Base-by-base conservation (phyloP, 2,888 invertebrate genomes). In the Macrophya alboannulata region DNA sequence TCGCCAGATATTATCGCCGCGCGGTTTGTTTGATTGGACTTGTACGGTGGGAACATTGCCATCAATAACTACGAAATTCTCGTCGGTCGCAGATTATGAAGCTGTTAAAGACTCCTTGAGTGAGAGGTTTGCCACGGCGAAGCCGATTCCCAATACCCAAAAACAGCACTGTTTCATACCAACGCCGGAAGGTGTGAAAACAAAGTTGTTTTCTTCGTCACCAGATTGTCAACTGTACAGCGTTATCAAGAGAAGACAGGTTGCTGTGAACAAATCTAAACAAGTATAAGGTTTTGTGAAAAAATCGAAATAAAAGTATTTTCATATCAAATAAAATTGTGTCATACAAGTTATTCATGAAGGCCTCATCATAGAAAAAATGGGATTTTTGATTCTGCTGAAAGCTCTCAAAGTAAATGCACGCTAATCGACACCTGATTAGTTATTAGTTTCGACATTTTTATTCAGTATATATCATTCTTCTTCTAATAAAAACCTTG, bases 91-190 rank as follows among this genome's bases (percentile, higher is more conserved):
- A 15, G 71, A 77, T 77, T 79, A 86, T 62, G 62, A 86, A 55
- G 31, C 77, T 6, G 84, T 77, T 17, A 86, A 86, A 86, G 71
- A 77, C 31, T 43, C 65, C 48, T 40, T 86, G 9, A 59, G 65
- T 43, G 51, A 51, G 31, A 62, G 86, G 76, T 86, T 86, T 76
- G 43, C 74, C n/a, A 21, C 45, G n/a, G 84, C 79, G 21, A 71
- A 79, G 71, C 17, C 84, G 12, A 81, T 84, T 21, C 84, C 84
- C 43, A 43, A 62, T 48, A 84, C 86, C 59, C 86, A 86, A 51
- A 84, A 71, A 79, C 77, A 51, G 71, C 85, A 86, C 74, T 85
- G 86, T 62, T 86, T 84, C 82, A 84, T 86, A 81, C 84, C 86
- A 59, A 84, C 71, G 59, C 71, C 81, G 4, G 81, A 84, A 59